These are phyloP conservation scores for Tachyglossus aculeatus DNA, from an alignment of 2,797 vertebrate genomes.

Conservation along the genomic window DNA sequence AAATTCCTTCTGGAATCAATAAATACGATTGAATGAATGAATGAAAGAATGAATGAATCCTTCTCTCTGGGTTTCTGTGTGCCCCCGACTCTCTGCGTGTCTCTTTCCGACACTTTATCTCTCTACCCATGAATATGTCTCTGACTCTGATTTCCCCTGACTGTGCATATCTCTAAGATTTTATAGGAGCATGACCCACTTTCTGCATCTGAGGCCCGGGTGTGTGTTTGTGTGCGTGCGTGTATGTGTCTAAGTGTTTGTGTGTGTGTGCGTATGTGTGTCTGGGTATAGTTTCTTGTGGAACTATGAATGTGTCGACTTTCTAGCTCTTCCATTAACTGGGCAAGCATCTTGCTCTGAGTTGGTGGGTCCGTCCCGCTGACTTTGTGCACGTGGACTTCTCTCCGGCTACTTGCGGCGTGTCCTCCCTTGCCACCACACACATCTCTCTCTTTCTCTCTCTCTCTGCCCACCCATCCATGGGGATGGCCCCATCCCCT, in stretches of 20 bases:
- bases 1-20: too few relatives aligned
- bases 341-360: too few relatives aligned
- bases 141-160: neutral
- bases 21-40: too few relatives aligned
- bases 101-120: accelerated
- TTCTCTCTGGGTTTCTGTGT: neutral
- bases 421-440: too few relatives aligned
- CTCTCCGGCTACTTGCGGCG: too few relatives aligned
- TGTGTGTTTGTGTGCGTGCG: neutral
- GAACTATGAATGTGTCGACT: too few relatives aligned
- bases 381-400: too few relatives aligned
- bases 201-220: neutral
- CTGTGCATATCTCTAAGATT: neutral
- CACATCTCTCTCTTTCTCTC: neutral
- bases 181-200: neutral
- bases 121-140: too few relatives aligned
- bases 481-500: neutral
- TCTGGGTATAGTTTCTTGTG: too few relatives aligned
- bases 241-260: neutral
- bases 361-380: too few relatives aligned
- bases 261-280: neutral
- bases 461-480: neutral
- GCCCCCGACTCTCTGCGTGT: neutral
- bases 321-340: too few relatives aligned
- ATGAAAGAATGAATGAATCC: too few relatives aligned